Evolutionary conservation across 37 sponge, comb jelly and placozoan genomes (phyloP).

Genomic region (Diacarnus erythraeanus): DNA sequence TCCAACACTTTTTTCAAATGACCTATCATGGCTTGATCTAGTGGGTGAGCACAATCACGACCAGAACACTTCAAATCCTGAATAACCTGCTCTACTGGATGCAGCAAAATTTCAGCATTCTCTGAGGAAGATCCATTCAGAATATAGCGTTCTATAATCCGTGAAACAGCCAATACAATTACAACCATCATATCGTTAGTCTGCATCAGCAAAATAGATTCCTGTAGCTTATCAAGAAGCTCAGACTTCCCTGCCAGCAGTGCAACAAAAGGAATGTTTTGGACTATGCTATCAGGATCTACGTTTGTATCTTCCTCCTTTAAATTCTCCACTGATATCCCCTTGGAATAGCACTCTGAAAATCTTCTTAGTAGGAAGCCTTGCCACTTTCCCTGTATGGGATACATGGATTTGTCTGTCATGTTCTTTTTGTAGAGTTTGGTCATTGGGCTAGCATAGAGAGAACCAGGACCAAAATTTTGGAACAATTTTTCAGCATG

Average conservation of each 20-base stretch:
- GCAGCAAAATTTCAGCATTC: neutral
- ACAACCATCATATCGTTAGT: constrained; percentile 10
- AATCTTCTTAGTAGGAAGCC: constrained; percentile 30
- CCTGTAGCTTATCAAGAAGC: constrained; percentile 8
- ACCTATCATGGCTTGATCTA: constrained; percentile 24
- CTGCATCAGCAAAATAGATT: constrained; percentile 13
- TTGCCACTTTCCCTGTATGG: constrained; percentile 46
- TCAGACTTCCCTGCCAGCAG: constrained; percentile 45
- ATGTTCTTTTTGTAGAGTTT: neutral
- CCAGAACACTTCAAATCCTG: constrained; percentile 14
- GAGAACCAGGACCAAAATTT: constrained; percentile 44
- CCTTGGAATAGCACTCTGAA: constrained; percentile 11
- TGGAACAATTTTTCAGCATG: neutral
- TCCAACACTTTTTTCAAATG: constrained; percentile 25
- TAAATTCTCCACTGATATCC: constrained; percentile 8
- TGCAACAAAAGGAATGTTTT: constrained; percentile 22
- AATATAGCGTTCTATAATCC: constrained; percentile 43
- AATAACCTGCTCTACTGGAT: constrained; percentile 23
- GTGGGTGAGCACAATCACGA: constrained; percentile 3
- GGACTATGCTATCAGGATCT: constrained; percentile 42
- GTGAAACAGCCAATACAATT: constrained; percentile 2
- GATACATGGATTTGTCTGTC: constrained; percentile 24
- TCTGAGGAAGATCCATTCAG: neutral
- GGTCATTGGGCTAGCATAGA: constrained; percentile 29
- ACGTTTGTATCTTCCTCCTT: constrained; percentile 24